phyloP scores from a whole-genome alignment of 2,888 invertebrate species.

The Gymnocheta viridis region DNA sequence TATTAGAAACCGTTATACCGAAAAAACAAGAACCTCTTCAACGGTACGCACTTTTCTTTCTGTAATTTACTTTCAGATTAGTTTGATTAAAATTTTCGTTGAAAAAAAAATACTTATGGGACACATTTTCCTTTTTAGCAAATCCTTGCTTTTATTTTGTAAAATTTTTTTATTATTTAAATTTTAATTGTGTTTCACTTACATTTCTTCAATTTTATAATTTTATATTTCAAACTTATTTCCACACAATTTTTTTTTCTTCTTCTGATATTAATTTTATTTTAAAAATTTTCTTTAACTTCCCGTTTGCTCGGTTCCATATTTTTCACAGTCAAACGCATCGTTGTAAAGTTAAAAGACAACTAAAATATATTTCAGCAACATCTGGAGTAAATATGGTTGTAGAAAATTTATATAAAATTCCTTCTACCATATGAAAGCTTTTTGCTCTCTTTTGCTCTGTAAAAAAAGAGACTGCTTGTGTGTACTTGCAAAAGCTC shows the following conservation, averaged over 20 bases:
- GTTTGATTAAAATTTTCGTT: neutral
- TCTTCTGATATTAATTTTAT: no score
- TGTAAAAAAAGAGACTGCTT: neutral
- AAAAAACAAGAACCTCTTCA: constrained; percentile 31
- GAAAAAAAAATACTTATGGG: no score
- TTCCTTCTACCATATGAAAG: constrained; percentile 28
- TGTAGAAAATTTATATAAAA: constrained; percentile 7
- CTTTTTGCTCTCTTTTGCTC: constrained; percentile 2
- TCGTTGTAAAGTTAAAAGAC: constrained; percentile 60
- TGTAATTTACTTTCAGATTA: neutral
- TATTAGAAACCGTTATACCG: constrained; percentile 51
- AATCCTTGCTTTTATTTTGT: neutral
- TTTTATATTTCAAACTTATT: neutral
- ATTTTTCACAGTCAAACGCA: constrained; percentile 44
- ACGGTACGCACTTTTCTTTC: neutral
- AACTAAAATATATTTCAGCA: constrained; percentile 48
- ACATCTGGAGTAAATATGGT: constrained; percentile 12
- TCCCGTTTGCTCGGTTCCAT: neutral
- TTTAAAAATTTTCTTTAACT: neutral
- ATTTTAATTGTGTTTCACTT: neutral
- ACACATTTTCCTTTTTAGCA: no score
- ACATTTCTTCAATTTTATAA: no score
- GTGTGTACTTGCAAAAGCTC: constrained; percentile 36
- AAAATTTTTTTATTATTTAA: neutral
- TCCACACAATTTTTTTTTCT: neutral